phyloP scores from a whole-genome alignment of 1,140 invertebrate species.

The Drosophila santomea region DNA sequence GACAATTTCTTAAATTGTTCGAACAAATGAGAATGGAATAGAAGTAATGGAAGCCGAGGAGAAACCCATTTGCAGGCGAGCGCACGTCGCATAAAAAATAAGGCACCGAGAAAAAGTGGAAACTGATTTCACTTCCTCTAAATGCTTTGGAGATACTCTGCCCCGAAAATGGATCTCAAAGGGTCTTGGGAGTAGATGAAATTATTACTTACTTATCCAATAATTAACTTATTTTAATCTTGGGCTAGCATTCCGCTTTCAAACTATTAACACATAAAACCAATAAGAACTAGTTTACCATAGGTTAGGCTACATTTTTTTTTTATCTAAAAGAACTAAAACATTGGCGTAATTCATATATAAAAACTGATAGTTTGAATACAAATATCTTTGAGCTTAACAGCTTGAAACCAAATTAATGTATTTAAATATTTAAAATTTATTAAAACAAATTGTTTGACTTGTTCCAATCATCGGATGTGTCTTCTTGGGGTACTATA shows the following conservation, averaged over 20 bases:
- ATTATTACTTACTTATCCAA: too few species aligned
- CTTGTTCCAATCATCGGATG: too few species aligned
- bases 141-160: neutral
- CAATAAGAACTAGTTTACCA: too few species aligned
- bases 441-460: neutral
- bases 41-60: slow-evolving; percentile 15
- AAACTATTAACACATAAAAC: neutral
- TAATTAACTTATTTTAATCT: too few species aligned
- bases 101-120: slow-evolving; percentile 1
- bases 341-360: too few species aligned
- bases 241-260: neutral
- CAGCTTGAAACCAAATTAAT: too few species aligned
- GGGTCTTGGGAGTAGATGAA: too few species aligned
- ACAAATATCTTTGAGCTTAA: too few species aligned
- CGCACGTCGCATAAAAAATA: slow-evolving; percentile 57
- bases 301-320: too few species aligned
- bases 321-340: too few species aligned
- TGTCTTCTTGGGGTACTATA: neutral
- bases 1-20: slow-evolving; percentile 78
- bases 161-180: neutral
- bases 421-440: neutral
- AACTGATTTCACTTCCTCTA: slow-evolving; percentile 10
- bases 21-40: slow-evolving; percentile 65
- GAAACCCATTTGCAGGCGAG: slow-evolving; percentile 53
- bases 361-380: too few species aligned